Evolutionary conservation across 2,888 invertebrate genomes (phyloP), one percentile per base, ranked within the genome.

Genomic region (Campaea margaritaria): DNA sequence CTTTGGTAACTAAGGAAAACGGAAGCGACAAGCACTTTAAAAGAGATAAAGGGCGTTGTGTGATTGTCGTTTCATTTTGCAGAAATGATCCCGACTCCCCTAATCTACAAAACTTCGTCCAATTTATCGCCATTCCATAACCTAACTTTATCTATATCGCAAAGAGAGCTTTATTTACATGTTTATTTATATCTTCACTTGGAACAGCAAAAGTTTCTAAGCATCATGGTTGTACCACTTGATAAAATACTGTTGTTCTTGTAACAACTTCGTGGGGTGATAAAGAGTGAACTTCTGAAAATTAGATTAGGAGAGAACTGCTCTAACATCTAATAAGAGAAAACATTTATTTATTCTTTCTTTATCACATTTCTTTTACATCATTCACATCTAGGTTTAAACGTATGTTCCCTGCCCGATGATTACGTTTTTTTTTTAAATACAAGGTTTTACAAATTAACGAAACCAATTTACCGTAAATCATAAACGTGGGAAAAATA

Each of bases 231-330:
- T 59, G 71, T 70, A 62, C 58, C 54, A 55, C 66, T 75, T 83
- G 83, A 83, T 80, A 82, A 77, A 84, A 74, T 62, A 72, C 76
- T 74, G 73, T 78, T 78, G 72, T 80, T 76, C 70, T 47, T 61
- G 56, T 76, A 81, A 81, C 79, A 80, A 76, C 76, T 69, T 54
- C 61, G 63, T 69, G 70, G 70, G 74, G 55, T 36, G 14, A 73
- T 67, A 75, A 75, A 78, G 74, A 77, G 80, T 76, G 45, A 14
- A 41, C 41, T 27, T 49, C 27, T 48, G 14, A n/a, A 15, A 16
- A 41, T 41, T 9, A 11, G 49, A 49, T 49, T 49, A 28, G 1
- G 47, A 47, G 36, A 36, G 10, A 9, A 7, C 9, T 31, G 9
- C 8, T 9, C 1, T 31, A 21, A 21, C 5, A 21, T 3, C 5